phyloP scores from a whole-genome alignment of 2,888 invertebrate genomes.

The Thymelicus sylvestris region DNA sequence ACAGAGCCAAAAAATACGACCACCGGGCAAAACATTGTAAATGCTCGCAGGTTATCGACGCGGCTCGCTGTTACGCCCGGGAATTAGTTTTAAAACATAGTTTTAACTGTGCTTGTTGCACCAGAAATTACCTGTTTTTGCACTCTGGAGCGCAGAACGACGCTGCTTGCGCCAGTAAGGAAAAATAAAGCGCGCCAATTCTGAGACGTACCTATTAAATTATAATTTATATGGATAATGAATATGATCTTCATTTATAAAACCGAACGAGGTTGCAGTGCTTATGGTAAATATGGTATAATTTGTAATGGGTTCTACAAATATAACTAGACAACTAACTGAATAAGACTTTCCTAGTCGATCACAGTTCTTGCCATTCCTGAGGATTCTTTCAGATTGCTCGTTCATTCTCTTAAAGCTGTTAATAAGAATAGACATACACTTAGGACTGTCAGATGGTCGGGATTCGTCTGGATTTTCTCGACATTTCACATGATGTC shows the following conservation, averaged over 20 bases:
- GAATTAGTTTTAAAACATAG: slow-evolving; percentile 81
- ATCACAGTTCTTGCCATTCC: too few species aligned
- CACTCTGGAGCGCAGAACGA: slow-evolving; percentile 54
- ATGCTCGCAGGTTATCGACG: slow-evolving; percentile 77
- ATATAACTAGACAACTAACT: too few species aligned
- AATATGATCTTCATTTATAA: too few species aligned
- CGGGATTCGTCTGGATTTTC: too few species aligned
- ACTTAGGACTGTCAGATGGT: too few species aligned
- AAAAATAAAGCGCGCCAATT: slow-evolving; percentile 61
- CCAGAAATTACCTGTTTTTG: slow-evolving; percentile 64
- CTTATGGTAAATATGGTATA: background rate
- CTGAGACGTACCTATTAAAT: slow-evolving; percentile 45
- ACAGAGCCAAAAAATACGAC: slow-evolving; percentile 83
- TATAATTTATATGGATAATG: slow-evolving; percentile 48
- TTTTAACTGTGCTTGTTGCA: slow-evolving; percentile 73
- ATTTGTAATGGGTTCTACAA: too few species aligned
- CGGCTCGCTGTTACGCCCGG: slow-evolving; percentile 57
- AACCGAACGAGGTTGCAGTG: background rate
- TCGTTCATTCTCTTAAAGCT: too few species aligned
- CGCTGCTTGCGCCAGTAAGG: slow-evolving; percentile 48
- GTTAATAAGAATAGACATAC: too few species aligned
- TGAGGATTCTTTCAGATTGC: too few species aligned
- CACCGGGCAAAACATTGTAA: slow-evolving; percentile 82
- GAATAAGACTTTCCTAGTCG: too few species aligned
- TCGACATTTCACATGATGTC: too few species aligned